Evolutionary conservation across 1,140 invertebrate genomes (phyloP), one percentile per base, ranked within the genome.

Genomic region (Lamellibrachia luymesi): DNA sequence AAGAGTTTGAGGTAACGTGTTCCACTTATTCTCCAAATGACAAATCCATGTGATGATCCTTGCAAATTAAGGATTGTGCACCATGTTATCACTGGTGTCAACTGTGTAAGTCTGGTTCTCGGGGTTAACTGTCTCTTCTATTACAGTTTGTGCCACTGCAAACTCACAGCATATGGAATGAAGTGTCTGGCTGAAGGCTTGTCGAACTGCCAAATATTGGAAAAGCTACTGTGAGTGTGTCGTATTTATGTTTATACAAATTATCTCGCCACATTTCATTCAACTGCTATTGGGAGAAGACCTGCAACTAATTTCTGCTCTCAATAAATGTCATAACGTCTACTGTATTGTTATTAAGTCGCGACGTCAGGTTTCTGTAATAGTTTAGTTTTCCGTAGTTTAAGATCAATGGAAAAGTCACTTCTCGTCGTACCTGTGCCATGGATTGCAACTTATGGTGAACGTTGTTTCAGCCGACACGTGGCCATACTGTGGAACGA

Each of bases 151-250:
- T 80, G 64, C 64, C 13, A 17, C 64, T 80, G 64, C 25, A 10
- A 80, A 80, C 64, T 80, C 5, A 22, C 64, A 22, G 8, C 64
- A 10, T 10, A 17, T 80, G 64, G 64, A 80, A 10, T 80, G 64
- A 22, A 17, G 64, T 4, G 64, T 22, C 64, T 80, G 95, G 93
- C 93, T 94, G 13, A 93, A 94, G 92, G 93, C 92, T 8, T 93
- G 93, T n/a, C 91, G 92, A 25, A 95, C 94, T 2, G 94, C 95
- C 6, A 94, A 94, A 92, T 38, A 94, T n/a, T 92, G 94, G 51
- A 92, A 93, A 49, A 90, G 94, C n/a, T 95, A 95, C 90, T 27
- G 95, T 17, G 93, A 94, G 56, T 95, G 94, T n/a, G 91, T 94
- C 2, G 64, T 92, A n/a, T 95, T 95, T 90, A 92, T 93, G 17